Conservation (phyloP, 2,113 vertebrate genomes). For the Clarias batrachus region DNA sequence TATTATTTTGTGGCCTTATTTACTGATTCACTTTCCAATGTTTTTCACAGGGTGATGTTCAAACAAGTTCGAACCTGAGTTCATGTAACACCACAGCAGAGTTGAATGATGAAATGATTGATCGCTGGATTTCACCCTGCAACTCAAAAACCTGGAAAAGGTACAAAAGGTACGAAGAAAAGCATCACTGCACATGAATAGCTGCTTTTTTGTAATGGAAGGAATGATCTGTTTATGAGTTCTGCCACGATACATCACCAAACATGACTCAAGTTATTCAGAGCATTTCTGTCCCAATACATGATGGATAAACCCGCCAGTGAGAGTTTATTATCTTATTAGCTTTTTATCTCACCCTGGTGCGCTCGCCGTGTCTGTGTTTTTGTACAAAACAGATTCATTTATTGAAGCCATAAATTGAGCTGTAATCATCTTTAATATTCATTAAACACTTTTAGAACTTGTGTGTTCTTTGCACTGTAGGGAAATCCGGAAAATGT, state of each 20-base stretch:
- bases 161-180: conserved; percentile 46
- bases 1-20: neutral
- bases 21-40: neutral
- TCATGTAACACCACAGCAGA: neutral
- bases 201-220: no score
- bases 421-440: neutral
- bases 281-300: no score
- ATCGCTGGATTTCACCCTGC: conserved; percentile 52
- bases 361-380: no score
- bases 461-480: neutral
- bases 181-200: neutral
- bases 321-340: no score
- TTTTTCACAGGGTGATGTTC: neutral
- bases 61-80: neutral
- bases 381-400: no score
- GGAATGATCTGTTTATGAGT: no score
- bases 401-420: neutral
- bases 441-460: neutral
- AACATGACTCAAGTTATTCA: no score
- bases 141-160: conserved; percentile 48
- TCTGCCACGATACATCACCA: no score
- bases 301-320: no score
- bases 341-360: no score
- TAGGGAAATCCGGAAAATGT: conserved; percentile 61
- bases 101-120: conserved; percentile 49